Percentiles rank a stretch among this genome's conserved stretches.
Evolutionary conservation across 1,140 invertebrate species (phyloP).

Genomic region (Cydia fagiglandana): DNA sequence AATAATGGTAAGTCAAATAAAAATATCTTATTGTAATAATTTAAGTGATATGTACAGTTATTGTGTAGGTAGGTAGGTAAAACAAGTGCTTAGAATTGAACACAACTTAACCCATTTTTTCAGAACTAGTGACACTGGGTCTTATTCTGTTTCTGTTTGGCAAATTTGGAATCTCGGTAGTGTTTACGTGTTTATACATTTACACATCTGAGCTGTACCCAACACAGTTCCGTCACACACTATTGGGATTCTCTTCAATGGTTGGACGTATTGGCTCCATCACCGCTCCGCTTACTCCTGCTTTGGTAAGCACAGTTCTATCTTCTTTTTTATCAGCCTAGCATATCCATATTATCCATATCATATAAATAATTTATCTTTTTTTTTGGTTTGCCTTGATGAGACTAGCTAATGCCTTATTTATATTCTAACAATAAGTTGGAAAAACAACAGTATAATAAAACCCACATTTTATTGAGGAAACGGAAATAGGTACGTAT

Average conservation of each 20-base stretch:
- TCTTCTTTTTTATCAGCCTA: constrained; percentile 72
- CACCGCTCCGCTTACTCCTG: constrained; percentile 54
- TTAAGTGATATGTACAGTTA: too few relatives aligned
- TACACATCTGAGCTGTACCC: constrained; percentile 85
- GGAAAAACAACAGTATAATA: too few relatives aligned
- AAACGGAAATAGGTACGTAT: too few relatives aligned
- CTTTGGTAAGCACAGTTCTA: constrained; percentile 47
- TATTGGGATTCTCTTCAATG: constrained; percentile 76
- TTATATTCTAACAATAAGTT: too few relatives aligned
- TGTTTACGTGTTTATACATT: constrained; percentile 82
- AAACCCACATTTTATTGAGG: too few relatives aligned
- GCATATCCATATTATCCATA: too few relatives aligned
- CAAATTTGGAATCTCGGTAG: constrained; percentile 82
- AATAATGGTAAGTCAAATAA: background rate
- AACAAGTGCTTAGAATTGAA: too few relatives aligned
- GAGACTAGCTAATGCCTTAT: too few relatives aligned
- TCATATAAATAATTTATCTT: too few relatives aligned
- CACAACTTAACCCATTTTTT: constrained; percentile 32
- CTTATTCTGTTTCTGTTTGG: constrained; percentile 81
- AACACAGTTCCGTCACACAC: constrained; percentile 81
- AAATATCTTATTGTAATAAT: too few relatives aligned
- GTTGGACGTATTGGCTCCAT: constrained; percentile 60
- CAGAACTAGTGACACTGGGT: constrained; percentile 53
- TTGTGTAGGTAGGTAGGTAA: too few relatives aligned
- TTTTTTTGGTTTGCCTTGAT: too few relatives aligned